These are phyloP conservation scores for Pristionchus exspectatus DNA, from an alignment of 2,888 invertebrate genomes.

Conservation along the genomic window DNA sequence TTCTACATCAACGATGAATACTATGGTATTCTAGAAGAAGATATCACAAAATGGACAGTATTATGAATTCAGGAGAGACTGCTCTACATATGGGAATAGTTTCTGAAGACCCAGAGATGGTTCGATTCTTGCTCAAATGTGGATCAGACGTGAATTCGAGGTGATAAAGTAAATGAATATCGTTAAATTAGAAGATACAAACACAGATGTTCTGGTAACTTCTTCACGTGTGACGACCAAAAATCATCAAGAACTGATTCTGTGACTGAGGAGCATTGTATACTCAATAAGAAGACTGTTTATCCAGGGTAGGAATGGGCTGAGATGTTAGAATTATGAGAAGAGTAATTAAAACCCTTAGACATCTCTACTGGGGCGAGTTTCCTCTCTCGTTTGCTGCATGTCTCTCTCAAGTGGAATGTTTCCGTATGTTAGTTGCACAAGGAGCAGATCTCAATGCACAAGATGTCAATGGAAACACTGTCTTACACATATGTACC, in stretches of 20 bases:
- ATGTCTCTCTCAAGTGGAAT: slow-evolving; percentile 96
- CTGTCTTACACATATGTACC: slow-evolving; percentile 94
- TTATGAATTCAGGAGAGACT: slow-evolving; percentile 67
- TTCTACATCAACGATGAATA: slow-evolving; percentile 76
- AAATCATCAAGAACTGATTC: slow-evolving; percentile 87
- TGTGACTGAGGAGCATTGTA: slow-evolving; percentile 92
- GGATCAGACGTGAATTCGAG: slow-evolving; percentile 83
- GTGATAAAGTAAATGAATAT: background rate
- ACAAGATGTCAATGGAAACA: slow-evolving; percentile 97
- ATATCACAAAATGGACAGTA: background rate
- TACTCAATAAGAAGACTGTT: slow-evolving; percentile 88
- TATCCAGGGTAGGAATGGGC: slow-evolving; percentile 86
- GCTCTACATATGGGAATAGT: slow-evolving; percentile 95
- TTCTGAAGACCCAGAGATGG: slow-evolving; percentile 98
- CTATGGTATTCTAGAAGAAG: slow-evolving; percentile 62
- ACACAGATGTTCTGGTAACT: slow-evolving; percentile 87
- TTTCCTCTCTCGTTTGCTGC: slow-evolving; percentile 97
- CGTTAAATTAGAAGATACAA: background rate
- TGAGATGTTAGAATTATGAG: background rate
- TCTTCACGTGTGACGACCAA: slow-evolving; percentile 98
- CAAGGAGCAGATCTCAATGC: slow-evolving; percentile 94
- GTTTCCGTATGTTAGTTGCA: slow-evolving; percentile 93
- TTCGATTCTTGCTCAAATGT: slow-evolving; percentile 92
- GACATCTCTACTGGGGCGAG: slow-evolving; percentile 99
- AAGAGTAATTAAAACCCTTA: slow-evolving; percentile 78